Evolutionary conservation across 1,140 invertebrate genomes (phyloP), one percentile per base, ranked within the genome.

Genomic region (Epicauta chinensis): DNA sequence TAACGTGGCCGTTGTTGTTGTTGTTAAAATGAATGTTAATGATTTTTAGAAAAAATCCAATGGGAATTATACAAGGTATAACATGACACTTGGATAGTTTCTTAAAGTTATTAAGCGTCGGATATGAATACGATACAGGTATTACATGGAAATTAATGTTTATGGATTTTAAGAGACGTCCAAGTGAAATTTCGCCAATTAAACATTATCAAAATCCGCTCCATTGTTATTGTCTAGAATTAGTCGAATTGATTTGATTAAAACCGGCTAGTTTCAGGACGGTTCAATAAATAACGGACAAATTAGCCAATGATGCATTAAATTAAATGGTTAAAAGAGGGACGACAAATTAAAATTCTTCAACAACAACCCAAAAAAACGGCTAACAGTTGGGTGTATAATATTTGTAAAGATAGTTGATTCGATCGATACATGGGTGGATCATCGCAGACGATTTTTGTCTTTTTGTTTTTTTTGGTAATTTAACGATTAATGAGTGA

Each of bases 401-500:
- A 23, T 23, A 1, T 7, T 3, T 23, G 7, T 2, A 23, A 23
- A 23, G 23, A 23, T 23, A 7, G 23, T 3, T 2, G 23, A 23
- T 23, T 2, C 23, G 23, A 23, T 23, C 23, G 23, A 23, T 23
- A 23, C 4, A 23, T 23, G 4, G 23, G 23, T 23, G 23, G 23
- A n/a, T n/a, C n/a, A n/a, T n/a, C n/a, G n/a, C n/a, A n/a, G n/a
- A n/a, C n/a, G n/a, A n/a, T n/a, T n/a, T n/a, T n/a, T n/a, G n/a
- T n/a, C n/a, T n/a, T n/a, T n/a, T 23, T 23, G 1, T 23, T 23
- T 23, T 23, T 23, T 23, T 23, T 62, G 59, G 56, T 62, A 59
- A 58, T 62, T 59, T 62, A 55, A 62, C 56, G 54, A 57, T 48
- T 62, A 36, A 59, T 57, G 60, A 59, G 42, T 52, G 16, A 37